Evolutionary conservation across 2,888 invertebrate genomes (phyloP).

Genomic region (Caprella mutica): DNA sequence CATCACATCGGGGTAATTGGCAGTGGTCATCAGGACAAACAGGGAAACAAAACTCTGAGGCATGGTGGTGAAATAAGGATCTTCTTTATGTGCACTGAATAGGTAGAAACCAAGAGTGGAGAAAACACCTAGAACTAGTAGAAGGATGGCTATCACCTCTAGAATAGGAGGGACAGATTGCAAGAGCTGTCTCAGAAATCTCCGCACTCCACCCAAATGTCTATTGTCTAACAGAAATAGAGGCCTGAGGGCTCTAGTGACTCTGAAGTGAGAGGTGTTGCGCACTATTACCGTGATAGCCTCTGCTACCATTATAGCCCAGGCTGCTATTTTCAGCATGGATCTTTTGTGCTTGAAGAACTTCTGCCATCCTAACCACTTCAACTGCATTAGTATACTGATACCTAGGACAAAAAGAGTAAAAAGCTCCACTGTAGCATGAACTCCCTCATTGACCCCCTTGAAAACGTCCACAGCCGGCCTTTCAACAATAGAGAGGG

Average conservation of each 20-base stretch:
- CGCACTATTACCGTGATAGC: constrained; percentile 65
- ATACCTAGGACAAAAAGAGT: constrained; percentile 63
- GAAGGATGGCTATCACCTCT: constrained; percentile 70
- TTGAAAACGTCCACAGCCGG: constrained; percentile 43
- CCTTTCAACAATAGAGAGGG: constrained; percentile 65
- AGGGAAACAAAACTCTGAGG: constrained; percentile 75
- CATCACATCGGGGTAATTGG: constrained; percentile 87
- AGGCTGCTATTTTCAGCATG: constrained; percentile 66
- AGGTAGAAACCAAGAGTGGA: constrained; percentile 69
- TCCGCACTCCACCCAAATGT: constrained; percentile 62
- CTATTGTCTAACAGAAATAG: constrained; percentile 77
- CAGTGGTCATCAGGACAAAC: constrained; percentile 79
- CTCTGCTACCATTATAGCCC: constrained; percentile 69
- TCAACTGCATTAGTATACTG: constrained; percentile 41
- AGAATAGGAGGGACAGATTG: constrained; percentile 76
- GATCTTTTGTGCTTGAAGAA: constrained; percentile 73
- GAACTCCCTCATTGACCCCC: constrained; percentile 58
- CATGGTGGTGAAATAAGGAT: constrained; percentile 65
- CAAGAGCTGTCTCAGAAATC: constrained; percentile 53
- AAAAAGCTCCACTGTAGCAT: constrained; percentile 66
- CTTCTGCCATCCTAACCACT: constrained; percentile 76
- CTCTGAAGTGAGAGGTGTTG: constrained; percentile 72
- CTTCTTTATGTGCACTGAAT: constrained; percentile 55
- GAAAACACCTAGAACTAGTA: constrained; percentile 75
- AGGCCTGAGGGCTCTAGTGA: constrained; percentile 74